Evolutionary conservation across 2,888 invertebrate genomes (phyloP).

Genomic region (Stegophylla sp.): DNA sequence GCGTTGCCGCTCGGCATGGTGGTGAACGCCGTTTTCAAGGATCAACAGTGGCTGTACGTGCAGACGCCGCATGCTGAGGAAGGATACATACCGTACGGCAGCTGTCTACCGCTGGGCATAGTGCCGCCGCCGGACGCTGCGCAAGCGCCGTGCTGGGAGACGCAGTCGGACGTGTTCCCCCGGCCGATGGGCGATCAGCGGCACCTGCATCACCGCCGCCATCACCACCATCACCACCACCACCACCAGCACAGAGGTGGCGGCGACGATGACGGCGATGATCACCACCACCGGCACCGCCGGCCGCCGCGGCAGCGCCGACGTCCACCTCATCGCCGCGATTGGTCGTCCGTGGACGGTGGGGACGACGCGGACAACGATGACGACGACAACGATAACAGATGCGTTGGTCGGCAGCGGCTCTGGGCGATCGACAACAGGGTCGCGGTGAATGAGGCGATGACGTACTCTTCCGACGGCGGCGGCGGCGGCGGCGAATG

Average conservation of each 20-base stretch:
- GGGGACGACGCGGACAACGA: slow-evolving; percentile 74
- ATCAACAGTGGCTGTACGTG: slow-evolving; percentile 83
- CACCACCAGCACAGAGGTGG: background rate
- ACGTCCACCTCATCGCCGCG: too few species aligned
- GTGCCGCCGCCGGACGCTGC: slow-evolving; percentile 70
- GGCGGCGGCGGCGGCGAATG: slow-evolving; percentile 75
- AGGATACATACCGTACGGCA: slow-evolving; percentile 79
- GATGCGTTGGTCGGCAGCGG: too few species aligned
- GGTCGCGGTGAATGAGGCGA: too few species aligned
- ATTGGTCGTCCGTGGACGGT: slow-evolving; percentile 63
- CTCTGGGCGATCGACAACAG: background rate
- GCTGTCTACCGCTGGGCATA: slow-evolving; percentile 80
- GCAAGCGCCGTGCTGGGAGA: slow-evolving; percentile 77
- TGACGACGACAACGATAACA: slow-evolving; percentile 74
- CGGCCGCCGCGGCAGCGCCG: slow-evolving; percentile 67
- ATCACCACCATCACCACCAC: slow-evolving; percentile 67
- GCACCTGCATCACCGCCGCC: slow-evolving; percentile 62
- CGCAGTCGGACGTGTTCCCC: slow-evolving; percentile 81
- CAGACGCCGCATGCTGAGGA: slow-evolving; percentile 86
- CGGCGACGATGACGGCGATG: too few species aligned
- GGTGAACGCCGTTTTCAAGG: slow-evolving; percentile 85
- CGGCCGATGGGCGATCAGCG: slow-evolving; percentile 74
- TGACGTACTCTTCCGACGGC: too few species aligned
- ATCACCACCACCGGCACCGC: slow-evolving; percentile 63
- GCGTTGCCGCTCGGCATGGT: slow-evolving; percentile 72